A percentile compares a stretch with the other conserved stretches of the same genome.
These are phyloP conservation scores for Tragelaphus imberbis DNA, from an alignment of 2,113 vertebrate species.

Conservation along the genomic window DNA sequence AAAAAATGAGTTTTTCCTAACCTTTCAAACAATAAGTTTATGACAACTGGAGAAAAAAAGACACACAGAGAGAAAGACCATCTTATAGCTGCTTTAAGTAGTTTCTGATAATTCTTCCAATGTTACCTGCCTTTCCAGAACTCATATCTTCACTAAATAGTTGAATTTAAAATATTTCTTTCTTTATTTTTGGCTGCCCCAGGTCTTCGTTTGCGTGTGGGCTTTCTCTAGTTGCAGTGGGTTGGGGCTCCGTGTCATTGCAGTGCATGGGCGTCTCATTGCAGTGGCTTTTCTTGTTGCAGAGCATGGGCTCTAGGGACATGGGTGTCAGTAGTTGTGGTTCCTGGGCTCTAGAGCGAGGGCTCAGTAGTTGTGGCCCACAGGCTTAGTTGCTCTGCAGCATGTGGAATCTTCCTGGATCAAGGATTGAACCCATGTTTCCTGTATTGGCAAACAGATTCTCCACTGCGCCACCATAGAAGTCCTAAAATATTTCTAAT, in stretches of 20 bases:
- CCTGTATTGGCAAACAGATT: not conserved
- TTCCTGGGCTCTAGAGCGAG: not conserved
- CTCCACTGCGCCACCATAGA: not conserved
- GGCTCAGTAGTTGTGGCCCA: not conserved
- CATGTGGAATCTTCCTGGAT: not conserved
- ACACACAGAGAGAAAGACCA: not conserved
- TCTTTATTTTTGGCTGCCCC: not conserved
- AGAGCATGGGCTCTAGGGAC: not conserved
- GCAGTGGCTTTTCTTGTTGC: not conserved
- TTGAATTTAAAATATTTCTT: constrained; percentile 77
- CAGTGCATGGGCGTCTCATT: not conserved
- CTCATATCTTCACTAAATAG: constrained; percentile 72
- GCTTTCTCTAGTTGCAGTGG: not conserved
- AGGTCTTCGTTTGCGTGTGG: not conserved
- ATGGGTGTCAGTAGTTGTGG: not conserved
- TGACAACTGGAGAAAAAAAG: constrained; percentile 63
- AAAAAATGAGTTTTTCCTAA: constrained; percentile 56
- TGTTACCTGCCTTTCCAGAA: constrained; percentile 59
- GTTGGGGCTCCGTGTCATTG: not conserved
- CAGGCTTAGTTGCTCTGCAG: not conserved
- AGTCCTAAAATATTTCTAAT: constrained; percentile 74
- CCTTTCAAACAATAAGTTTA: constrained; percentile 54
- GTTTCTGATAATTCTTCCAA: constrained; percentile 62
- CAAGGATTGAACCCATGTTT: not conserved
- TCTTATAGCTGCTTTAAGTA: constrained; percentile 65